Evolutionary conservation across 1,140 invertebrate genomes (phyloP).

Genomic region (Babylonia areolata): DNA sequence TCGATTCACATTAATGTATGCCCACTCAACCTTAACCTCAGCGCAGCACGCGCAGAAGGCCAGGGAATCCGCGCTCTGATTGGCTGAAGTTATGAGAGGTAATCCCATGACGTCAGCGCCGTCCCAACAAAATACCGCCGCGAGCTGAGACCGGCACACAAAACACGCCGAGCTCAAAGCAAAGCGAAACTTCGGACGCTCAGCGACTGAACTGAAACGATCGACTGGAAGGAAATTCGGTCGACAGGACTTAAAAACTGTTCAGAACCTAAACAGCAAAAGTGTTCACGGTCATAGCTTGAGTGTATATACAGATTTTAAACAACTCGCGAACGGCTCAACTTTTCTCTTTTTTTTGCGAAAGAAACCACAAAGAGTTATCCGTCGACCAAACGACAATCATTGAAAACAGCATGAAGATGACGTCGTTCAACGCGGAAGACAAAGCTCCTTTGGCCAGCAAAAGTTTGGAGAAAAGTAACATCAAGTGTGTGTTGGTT

Average conservation of each 20-base stretch:
- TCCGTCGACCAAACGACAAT: background rate
- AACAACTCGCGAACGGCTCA: background rate
- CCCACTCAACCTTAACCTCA: background rate
- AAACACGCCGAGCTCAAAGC: too few species aligned
- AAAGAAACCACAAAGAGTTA: too few species aligned
- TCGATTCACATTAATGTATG: background rate
- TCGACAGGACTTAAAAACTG: too few species aligned
- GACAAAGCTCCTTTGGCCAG: constrained; percentile 44
- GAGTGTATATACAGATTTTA: background rate
- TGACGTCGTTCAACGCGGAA: constrained; percentile 43
- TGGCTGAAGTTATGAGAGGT: background rate
- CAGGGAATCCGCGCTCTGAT: constrained; percentile 9
- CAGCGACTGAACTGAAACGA: too few species aligned
- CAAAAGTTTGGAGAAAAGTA: constrained; percentile 52
- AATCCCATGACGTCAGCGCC: background rate
- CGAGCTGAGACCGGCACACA: constrained; percentile 4
- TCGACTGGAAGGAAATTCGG: too few species aligned
- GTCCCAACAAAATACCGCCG: background rate
- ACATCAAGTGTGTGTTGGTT: constrained; percentile 93
- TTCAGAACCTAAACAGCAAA: background rate
- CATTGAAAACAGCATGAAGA: constrained; percentile 29
- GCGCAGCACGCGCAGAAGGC: background rate
- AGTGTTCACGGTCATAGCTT: background rate
- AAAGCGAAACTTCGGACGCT: too few species aligned
- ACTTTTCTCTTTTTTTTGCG: background rate